phyloP scores from a whole-genome alignment of 2,888 invertebrate species.

The Phragmatobia fuliginosa region DNA sequence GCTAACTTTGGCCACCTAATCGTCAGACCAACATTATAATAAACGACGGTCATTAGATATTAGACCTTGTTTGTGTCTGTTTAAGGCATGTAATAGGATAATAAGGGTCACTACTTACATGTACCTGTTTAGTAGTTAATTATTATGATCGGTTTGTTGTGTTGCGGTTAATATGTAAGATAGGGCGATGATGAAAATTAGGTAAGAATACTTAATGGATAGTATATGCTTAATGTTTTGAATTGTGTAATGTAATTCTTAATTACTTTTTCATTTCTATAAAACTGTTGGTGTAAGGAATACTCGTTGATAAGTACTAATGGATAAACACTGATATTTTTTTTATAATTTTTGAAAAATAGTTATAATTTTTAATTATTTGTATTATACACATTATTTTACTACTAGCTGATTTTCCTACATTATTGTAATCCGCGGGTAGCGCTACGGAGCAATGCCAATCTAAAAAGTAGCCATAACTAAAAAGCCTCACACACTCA shows the following conservation, averaged over 20 bases:
- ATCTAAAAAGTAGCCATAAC: too few species aligned
- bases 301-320: too few species aligned
- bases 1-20: constrained; percentile 47
- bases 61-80: constrained; percentile 33
- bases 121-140: constrained; percentile 67
- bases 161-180: constrained; percentile 48
- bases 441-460: too few species aligned
- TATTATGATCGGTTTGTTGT: constrained; percentile 68
- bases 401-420: too few species aligned
- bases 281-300: background rate
- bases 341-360: background rate
- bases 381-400: too few species aligned
- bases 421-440: background rate
- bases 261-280: background rate
- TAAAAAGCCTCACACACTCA: too few species aligned
- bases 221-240: too few species aligned
- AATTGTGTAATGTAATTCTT: too few species aligned
- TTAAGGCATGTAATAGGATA: constrained; percentile 46
- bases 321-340: background rate
- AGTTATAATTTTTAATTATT: background rate
- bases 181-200: constrained; percentile 35
- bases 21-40: constrained; percentile 39
- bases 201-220: too few species aligned
- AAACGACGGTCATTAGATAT: constrained; percentile 39
- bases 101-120: constrained; percentile 43